Conservation (phyloP, 2,888 invertebrate species). For the Rhyacophila evoluta region DNA sequence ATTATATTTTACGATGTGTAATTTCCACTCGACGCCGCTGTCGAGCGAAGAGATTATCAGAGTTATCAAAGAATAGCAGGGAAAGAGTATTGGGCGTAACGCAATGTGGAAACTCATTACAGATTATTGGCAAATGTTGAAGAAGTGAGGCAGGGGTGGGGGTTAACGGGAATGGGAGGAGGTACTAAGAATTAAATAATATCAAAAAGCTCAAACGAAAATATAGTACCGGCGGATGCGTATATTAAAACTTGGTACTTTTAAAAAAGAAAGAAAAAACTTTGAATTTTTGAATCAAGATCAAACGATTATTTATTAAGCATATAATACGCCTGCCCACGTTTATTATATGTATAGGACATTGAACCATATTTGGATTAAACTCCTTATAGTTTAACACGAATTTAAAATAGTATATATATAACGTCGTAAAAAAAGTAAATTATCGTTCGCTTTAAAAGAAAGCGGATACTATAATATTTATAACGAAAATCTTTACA, state of each 20-base stretch:
- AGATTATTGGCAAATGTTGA: conserved; percentile 49
- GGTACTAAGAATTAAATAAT: conserved; percentile 22
- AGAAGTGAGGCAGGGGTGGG: neutral
- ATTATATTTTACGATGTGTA: conserved; percentile 6
- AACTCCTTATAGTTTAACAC: neutral
- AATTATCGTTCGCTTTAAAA: too few species aligned
- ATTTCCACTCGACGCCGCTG: conserved; percentile 29
- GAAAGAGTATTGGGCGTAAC: conserved; percentile 47
- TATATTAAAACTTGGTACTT: neutral
- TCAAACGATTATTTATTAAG: conserved; percentile 14
- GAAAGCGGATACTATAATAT: too few species aligned
- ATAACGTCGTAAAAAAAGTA: too few species aligned
- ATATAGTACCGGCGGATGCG: neutral
- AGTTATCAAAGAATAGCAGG: conserved; percentile 42
- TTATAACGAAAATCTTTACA: too few species aligned
- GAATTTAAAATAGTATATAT: too few species aligned
- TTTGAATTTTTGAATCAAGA: neutral
- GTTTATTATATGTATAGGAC: neutral
- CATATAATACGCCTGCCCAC: neutral
- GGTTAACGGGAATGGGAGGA: conserved; percentile 14
- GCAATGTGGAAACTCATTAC: conserved; percentile 54
- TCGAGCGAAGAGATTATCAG: conserved; percentile 43
- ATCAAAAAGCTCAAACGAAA: conserved; percentile 14
- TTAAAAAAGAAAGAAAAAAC: neutral
- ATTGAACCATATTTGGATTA: neutral